Evolutionary conservation across 2,113 vertebrate species (phyloP).

Genomic region (Cyrtonyx montezumae): DNA sequence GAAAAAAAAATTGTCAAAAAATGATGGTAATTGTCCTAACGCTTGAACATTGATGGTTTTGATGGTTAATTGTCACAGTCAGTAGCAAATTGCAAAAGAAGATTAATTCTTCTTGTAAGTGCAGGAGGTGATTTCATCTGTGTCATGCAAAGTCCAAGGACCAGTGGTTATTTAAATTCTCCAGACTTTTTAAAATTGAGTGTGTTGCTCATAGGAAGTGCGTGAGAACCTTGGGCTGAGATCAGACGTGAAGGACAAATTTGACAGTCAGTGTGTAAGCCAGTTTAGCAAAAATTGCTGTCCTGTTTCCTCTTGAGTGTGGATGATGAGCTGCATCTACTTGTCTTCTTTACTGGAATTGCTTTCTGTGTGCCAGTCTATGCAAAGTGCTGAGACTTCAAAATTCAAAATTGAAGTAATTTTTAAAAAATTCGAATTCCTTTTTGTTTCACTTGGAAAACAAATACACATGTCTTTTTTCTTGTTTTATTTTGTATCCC

Average conservation of each 20-base stretch:
- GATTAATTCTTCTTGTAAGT: conserved; percentile 50
- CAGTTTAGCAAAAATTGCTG: conserved; percentile 6
- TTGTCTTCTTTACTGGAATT: neutral
- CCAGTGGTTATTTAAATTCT: conserved; percentile 25
- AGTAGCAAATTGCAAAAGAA: conserved; percentile 40
- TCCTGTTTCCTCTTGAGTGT: neutral
- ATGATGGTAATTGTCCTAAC: conserved; percentile 57
- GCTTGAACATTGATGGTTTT: conserved; percentile 59
- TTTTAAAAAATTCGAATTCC: neutral
- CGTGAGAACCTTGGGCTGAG: conserved; percentile 16
- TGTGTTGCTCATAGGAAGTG: neutral
- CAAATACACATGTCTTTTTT: conserved; percentile 22
- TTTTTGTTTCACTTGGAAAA: conserved; percentile 25
- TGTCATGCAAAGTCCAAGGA: neutral
- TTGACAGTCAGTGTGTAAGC: neutral
- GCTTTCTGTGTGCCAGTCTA: neutral
- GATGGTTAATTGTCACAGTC: conserved; percentile 35
- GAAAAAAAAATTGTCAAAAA: conserved; percentile 16
- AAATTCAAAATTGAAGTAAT: neutral
- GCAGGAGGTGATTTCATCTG: neutral
- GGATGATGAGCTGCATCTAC: neutral
- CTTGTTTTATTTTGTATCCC: neutral
- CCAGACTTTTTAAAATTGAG: neutral
- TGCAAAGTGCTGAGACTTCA: neutral
- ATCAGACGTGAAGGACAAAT: conserved; percentile 1